Conservation (phyloP, 2,113 vertebrate genomes). For the Ornithorhynchus anatinus region DNA sequence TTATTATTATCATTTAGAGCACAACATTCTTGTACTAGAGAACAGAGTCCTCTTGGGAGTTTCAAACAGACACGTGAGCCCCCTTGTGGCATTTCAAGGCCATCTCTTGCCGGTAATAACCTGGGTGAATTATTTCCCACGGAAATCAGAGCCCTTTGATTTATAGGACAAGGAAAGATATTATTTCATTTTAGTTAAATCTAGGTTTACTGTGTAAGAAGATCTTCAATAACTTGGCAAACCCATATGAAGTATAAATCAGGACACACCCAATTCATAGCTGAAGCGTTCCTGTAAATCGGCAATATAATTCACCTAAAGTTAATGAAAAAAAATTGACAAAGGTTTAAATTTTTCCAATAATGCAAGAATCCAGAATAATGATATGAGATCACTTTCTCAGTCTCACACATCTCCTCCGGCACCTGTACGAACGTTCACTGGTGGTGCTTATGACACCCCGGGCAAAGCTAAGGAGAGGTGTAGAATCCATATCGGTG, state of each 20-base stretch:
- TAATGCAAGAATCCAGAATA: neutral
- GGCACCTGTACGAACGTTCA: neutral
- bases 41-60: accelerated
- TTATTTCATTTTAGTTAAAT: neutral
- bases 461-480: too few species aligned
- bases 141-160: neutral
- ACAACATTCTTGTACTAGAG: neutral
- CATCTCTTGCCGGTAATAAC: neutral
- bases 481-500: too few species aligned
- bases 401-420: neutral
- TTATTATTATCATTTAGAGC: too few species aligned
- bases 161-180: neutral
- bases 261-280: neutral
- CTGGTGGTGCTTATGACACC: too few species aligned
- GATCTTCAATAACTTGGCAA: neutral
- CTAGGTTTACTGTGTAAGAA: neutral
- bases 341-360: slow-evolving; percentile 18
- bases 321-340: neutral
- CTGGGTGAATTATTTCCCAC: neutral
- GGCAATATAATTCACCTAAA: slow-evolving; percentile 10
- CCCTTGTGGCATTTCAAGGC: slow-evolving; percentile 30
- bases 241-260: neutral
- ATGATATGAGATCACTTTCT: too few species aligned
- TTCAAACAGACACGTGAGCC: slow-evolving; percentile 12
- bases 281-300: neutral